Evolutionary conservation across 2,888 invertebrate genomes (phyloP).

Genomic region (Griposia aprilina): DNA sequence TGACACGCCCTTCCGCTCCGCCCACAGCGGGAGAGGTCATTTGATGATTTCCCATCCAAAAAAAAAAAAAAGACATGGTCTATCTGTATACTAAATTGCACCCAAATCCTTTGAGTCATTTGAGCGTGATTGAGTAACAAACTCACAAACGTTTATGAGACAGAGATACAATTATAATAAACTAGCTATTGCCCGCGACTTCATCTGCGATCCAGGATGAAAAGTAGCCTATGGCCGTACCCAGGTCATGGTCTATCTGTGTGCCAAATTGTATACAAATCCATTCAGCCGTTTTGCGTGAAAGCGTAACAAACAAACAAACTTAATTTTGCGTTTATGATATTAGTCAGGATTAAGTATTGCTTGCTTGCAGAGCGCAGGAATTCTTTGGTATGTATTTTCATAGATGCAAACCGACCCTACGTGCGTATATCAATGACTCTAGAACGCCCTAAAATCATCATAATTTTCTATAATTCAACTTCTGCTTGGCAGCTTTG

Average conservation of each 20-base stretch:
- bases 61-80: too few relatives aligned
- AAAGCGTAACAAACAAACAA: too few relatives aligned
- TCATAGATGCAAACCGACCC: not conserved
- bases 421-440: constrained; percentile 30
- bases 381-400: not conserved
- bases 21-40: too few relatives aligned
- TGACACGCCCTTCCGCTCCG: too few relatives aligned
- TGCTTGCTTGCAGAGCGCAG: not conserved
- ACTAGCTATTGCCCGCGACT: too few relatives aligned
- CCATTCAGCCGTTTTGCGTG: too few relatives aligned
- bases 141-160: not conserved
- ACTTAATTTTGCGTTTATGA: too few relatives aligned
- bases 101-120: not conserved
- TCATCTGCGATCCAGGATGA: too few relatives aligned
- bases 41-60: too few relatives aligned
- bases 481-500: constrained; percentile 76
- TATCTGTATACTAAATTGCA: not conserved
- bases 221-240: too few relatives aligned
- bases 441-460: constrained; percentile 51
- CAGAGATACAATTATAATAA: not conserved
- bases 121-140: not conserved
- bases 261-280: too few relatives aligned
- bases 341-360: not conserved
- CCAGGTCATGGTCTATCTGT: too few relatives aligned
- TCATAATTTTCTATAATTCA: constrained; percentile 56